A percentile compares a stretch with the other conserved stretches of the same genome.
Conservation (phyloP, 2,888 invertebrate genomes). For the Cosmopolites sordidus region DNA sequence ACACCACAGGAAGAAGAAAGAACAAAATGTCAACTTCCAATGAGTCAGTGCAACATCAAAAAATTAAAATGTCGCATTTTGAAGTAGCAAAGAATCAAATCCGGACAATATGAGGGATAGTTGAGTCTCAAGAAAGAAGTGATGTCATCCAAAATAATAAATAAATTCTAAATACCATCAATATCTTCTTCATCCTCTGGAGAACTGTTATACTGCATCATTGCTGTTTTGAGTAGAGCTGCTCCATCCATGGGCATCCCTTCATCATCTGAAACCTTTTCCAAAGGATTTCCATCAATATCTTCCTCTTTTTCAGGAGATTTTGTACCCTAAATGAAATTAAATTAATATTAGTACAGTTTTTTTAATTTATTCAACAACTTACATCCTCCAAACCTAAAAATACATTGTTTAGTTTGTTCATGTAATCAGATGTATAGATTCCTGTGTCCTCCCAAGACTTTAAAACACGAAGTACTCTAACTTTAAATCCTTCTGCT, state of each 20-base stretch:
- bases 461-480: conserved; percentile 84
- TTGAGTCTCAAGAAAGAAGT: no score
- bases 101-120: no score
- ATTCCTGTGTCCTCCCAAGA: conserved; percentile 96
- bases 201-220: conserved; percentile 50
- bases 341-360: no score
- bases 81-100: no score
- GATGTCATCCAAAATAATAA: not conserved
- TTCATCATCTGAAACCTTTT: conserved; percentile 56
- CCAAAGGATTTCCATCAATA: conserved; percentile 64
- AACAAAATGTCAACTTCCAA: no score
- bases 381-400: conserved; percentile 62
- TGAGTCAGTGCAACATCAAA: no score
- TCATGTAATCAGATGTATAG: conserved; percentile 89
- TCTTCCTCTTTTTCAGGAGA: conserved; percentile 43
- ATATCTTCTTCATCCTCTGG: conserved; percentile 52
- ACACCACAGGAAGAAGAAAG: no score
- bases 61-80: no score
- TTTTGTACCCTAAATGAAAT: conserved; percentile 22
- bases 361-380: not conserved
- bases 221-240: conserved; percentile 68
- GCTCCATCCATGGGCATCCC: conserved; percentile 74
- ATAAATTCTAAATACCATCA: conserved; percentile 52
- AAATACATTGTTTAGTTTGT: conserved; percentile 84
- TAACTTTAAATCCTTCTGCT: conserved; percentile 92